phyloP scores from a whole-genome alignment of 2,113 vertebrate genomes.

The Emydocephalus ijimae region DNA sequence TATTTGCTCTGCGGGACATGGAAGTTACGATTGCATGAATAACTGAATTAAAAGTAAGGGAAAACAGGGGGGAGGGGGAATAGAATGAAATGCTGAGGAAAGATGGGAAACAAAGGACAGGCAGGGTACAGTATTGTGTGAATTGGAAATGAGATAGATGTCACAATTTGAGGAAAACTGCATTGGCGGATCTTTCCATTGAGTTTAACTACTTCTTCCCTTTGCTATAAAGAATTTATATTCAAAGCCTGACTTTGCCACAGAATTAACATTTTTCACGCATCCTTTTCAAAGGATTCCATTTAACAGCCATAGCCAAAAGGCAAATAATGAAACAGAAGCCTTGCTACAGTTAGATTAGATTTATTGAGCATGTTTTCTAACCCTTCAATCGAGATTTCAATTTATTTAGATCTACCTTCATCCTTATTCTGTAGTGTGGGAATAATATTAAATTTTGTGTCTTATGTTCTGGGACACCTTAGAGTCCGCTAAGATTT shows the following conservation, averaged over 20 bases:
- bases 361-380: slow-evolving; percentile 12
- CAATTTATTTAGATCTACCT: not conserved
- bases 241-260: not conserved
- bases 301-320: slow-evolving; percentile 10
- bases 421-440: not conserved
- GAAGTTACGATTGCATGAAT: not conserved
- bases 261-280: slow-evolving; percentile 4
- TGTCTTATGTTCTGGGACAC: not conserved
- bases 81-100: not conserved
- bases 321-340: slow-evolving; percentile 2
- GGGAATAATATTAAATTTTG: not conserved
- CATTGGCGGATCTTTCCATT: not conserved
- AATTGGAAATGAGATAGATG: not conserved
- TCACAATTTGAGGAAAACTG: not conserved
- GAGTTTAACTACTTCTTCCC: not conserved
- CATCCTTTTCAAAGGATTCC: not conserved
- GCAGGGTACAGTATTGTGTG: not conserved
- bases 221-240: not conserved
- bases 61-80: accelerated
- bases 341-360: not conserved
- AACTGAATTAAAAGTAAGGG: not conserved
- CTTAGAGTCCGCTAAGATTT: not conserved
- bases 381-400: not conserved
- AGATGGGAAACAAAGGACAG: not conserved
- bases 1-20: not conserved